Base-by-base conservation (phyloP, 2,113 vertebrate species). In the Menura novaehollandiae region DNA sequence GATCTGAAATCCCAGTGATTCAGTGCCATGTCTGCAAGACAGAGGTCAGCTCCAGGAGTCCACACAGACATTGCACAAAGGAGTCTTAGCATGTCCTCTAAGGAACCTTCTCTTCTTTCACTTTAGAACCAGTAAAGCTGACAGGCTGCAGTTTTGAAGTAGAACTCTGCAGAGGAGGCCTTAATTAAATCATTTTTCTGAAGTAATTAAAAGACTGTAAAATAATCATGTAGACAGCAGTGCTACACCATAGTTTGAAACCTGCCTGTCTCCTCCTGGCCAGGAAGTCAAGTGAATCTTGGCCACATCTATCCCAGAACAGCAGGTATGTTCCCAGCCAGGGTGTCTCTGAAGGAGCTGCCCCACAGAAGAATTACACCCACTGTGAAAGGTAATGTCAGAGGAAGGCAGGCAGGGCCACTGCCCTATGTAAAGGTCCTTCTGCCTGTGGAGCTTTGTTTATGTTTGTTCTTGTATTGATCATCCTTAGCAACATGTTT, bases 161-260 rank as follows among this genome's bases (percentile, higher is more conserved):
- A 91, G 77, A 91, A 87, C 52, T 74, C 59, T 86, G 55, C 26
- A 39, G 52, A 89, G 85, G 33, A 81, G 33, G 24, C 18, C 60
- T 97, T 96, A 96, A 96, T 97, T 94, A 95, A 96, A 72, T 59
- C 2, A 27, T 72, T 95, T 93, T 85, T 78, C 68, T 89, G 81
- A 91, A 94, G 77, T 95, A 96, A 96, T 94, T 94, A 95, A 94
- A 94, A 91, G 27, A 68, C 47, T 68, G 32, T 39, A 63, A 81
- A 85, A 82, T 59, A 55, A 89, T 81, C 15, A 15, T 52, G 77
- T 46, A 89, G 89, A 28, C 35, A 85, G 69, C 46, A 53, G 68
- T 49, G 69, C 46, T 51, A 46, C 46, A 78, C 21, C 47, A 47
- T 2, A 11, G n/a, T 62, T 93, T 77, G 55, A 91, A 94, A 35